Evolutionary conservation across 2,113 vertebrate genomes (phyloP).

Genomic region (Carlito syrichta): DNA sequence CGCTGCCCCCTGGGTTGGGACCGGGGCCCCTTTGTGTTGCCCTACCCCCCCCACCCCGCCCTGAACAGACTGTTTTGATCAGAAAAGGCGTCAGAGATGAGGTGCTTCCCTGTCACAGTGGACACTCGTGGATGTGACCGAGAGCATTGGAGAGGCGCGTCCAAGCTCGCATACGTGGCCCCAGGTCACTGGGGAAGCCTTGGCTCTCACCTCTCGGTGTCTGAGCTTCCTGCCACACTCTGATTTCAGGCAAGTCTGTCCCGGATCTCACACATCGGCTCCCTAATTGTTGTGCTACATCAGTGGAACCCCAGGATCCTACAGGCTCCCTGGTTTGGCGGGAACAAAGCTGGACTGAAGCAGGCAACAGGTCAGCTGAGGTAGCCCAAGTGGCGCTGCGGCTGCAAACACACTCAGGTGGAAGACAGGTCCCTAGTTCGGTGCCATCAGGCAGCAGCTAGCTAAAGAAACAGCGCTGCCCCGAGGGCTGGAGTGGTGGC

Average conservation of each 20-base stretch:
- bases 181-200: neutral
- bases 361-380: neutral
- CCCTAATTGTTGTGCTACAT: neutral
- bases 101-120: neutral
- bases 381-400: neutral
- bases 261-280: neutral
- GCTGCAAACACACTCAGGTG: neutral
- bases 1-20: too few species aligned
- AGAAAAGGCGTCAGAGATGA: neutral
- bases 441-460: neutral
- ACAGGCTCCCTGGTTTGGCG: neutral
- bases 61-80: too few species aligned
- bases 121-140: too few species aligned
- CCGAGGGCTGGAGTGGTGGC: neutral
- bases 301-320: neutral
- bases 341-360: neutral
- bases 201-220: too few species aligned
- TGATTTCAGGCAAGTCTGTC: neutral
- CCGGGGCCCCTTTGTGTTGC: too few species aligned
- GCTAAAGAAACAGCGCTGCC: neutral
- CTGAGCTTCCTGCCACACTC: neutral
- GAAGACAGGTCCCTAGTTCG: neutral
- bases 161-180: fast-evolving
- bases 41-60: too few species aligned
- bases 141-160: neutral